Evolutionary conservation across 2,113 vertebrate genomes (phyloP), one percentile per base, ranked within the genome.

Genomic region (Furnarius figulus): DNA sequence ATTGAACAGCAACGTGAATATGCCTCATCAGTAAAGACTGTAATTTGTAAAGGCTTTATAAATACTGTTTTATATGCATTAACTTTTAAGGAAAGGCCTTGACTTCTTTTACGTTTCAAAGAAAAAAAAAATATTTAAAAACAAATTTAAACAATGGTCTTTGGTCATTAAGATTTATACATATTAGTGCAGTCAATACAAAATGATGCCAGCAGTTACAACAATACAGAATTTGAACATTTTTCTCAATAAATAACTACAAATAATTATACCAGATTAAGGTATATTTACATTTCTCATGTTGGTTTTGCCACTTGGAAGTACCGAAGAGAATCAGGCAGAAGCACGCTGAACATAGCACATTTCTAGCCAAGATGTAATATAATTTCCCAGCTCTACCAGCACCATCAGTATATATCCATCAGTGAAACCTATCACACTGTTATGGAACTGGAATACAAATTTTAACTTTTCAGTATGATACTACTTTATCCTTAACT

Each of bases 41-140:
- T 97, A 98, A 98, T 98, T 97, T 97, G 91, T 88, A 97, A 95
- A 97, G 93, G 83, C 95, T 98, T 97, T 97, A 96, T 95, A 98
- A 98, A 95, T 97, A 96, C 76, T 62, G 35, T 94, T 97, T 97
- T 94, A 93, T 93, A 96, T 78, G 76, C 70, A 77, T 52, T 96
- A 91, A 91, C 18, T n/a, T 93, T 96, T 95, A 95, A 96, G 93
- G 88, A 97, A 97, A 97, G 61, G 86, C 61, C 85, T 95, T 66
- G 93, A 12, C 40, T 79, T 67, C 63, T 85, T 78, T 68, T 49
- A 35, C 3, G 8, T 44, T 22, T 14, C 14, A 61, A 37, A 40
- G 17, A 49, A 49, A 67, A 23, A 56, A 37, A 30, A 67, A 33
- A 15, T 11, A 12, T 42, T 42, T 42, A 49, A 67, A 23, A 56